Conservation (phyloP, 2,888 invertebrate genomes). For the Nudaria mundana region DNA sequence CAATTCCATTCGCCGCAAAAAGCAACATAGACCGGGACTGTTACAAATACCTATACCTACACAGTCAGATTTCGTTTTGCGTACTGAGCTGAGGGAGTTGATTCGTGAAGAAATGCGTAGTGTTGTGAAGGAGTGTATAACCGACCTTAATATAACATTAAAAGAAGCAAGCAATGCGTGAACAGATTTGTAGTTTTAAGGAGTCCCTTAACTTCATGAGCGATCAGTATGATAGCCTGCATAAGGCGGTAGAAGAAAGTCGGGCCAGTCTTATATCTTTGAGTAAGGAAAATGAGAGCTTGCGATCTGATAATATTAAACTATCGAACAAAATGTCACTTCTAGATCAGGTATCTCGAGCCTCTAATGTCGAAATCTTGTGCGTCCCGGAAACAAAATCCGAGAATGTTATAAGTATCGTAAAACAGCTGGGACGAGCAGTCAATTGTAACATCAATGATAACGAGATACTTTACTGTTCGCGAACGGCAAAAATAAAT, state of each 20-base stretch:
- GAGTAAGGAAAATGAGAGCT: background rate
- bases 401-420: conserved; percentile 1
- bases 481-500: conserved; percentile 2
- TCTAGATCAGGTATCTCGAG: background rate
- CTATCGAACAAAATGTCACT: background rate
- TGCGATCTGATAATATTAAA: background rate
- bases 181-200: background rate
- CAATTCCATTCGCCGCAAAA: conserved; percentile 4
- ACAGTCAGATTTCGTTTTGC: background rate
- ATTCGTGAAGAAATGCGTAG: conserved; percentile 6
- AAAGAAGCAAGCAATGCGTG: background rate
- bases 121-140: conserved; percentile 1
- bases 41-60: background rate
- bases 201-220: background rate
- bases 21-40: background rate
- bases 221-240: conserved; percentile 1
- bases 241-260: background rate
- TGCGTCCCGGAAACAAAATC: conserved; percentile 7
- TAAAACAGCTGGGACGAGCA: background rate
- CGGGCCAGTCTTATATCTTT: background rate
- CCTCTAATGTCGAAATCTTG: background rate
- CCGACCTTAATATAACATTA: background rate
- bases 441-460: background rate
- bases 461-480: background rate
- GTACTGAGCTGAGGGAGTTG: background rate